A percentile compares a stretch with the other conserved stretches of the same genome.
phyloP scores from a whole-genome alignment of 2,888 invertebrate genomes.

The Zootermopsis nevadensis region DNA sequence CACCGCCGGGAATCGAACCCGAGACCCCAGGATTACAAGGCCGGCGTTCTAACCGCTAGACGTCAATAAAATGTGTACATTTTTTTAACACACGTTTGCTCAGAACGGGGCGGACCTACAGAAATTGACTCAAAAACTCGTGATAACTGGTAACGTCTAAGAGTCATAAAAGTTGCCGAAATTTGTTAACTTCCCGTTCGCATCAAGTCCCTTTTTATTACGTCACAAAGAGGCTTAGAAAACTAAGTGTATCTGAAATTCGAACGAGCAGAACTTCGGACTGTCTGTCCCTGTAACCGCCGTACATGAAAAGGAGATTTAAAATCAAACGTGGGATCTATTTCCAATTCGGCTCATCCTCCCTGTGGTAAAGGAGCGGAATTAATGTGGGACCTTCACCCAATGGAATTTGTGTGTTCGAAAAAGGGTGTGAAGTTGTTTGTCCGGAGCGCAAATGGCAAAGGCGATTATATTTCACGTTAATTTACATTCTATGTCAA shows the following conservation, averaged over 20 bases:
- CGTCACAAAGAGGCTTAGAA: conserved; percentile 3
- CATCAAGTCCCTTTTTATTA: neutral
- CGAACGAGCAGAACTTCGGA: conserved; percentile 16
- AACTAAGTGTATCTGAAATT: conserved; percentile 16
- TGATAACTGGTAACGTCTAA: too few species aligned
- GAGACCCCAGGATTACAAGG: too few species aligned
- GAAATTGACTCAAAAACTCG: too few species aligned
- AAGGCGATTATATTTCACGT: neutral
- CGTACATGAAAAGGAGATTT: conserved; percentile 17
- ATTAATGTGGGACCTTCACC: neutral
- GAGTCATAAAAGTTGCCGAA: neutral
- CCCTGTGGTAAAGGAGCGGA: neutral
- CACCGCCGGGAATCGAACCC: too few species aligned
- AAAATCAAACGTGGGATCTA: neutral
- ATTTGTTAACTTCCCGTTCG: neutral
- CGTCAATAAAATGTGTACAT: too few species aligned
- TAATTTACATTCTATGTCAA: neutral
- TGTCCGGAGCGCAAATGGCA: neutral
- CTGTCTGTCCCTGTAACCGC: neutral
- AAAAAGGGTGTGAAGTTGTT: neutral
- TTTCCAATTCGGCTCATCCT: neutral
- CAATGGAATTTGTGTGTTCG: neutral
- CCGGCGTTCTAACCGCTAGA: too few species aligned
- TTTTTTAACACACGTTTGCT: too few species aligned
- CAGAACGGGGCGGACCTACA: too few species aligned